A percentile compares a stretch with the other conserved stretches of the same genome.
Conservation (phyloP, 2,797 vertebrate species). For the Chelonia mydas region DNA sequence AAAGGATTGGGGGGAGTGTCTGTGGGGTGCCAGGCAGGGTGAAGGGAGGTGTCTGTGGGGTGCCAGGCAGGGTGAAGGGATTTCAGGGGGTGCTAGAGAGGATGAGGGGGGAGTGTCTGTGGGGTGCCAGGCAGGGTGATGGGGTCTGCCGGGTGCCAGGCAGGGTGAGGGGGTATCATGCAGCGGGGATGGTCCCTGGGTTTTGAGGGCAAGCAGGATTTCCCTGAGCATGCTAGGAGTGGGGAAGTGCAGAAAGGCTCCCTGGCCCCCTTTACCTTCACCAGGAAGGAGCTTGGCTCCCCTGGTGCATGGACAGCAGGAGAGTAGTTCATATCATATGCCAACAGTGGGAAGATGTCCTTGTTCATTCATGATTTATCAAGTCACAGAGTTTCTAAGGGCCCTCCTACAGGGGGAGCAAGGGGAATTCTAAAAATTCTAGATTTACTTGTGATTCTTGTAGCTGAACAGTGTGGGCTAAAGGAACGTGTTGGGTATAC, state of each 20-base stretch:
- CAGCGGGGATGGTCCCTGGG: neutral
- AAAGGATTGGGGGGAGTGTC: neutral
- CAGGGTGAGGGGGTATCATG: neutral
- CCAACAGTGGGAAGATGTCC: conserved; percentile 28
- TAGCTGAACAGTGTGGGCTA: neutral
- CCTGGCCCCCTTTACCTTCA: neutral
- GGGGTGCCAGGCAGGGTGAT: neutral
- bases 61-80: neutral
- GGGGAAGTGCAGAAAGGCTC: neutral
- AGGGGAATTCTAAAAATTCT: neutral
- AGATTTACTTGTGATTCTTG: fast-evolving
- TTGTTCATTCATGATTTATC: neutral
- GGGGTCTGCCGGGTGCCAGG: too few relatives aligned
- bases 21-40: neutral
- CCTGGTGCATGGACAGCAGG: neutral
- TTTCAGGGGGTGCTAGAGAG: too few relatives aligned
- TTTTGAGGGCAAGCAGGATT: neutral
- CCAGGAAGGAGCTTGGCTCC: neutral
- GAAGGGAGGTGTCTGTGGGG: too few relatives aligned
- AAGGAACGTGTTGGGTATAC: fast-evolving
- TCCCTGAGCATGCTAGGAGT: neutral
- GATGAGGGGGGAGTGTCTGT: too few relatives aligned
- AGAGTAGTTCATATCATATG: neutral
- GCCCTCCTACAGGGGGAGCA: neutral
- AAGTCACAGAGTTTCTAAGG: neutral